A percentile compares a stretch with the other conserved stretches of the same genome.
Evolutionary conservation across 2,888 invertebrate genomes (phyloP).

Genomic region (Cylloceria caligata): DNA sequence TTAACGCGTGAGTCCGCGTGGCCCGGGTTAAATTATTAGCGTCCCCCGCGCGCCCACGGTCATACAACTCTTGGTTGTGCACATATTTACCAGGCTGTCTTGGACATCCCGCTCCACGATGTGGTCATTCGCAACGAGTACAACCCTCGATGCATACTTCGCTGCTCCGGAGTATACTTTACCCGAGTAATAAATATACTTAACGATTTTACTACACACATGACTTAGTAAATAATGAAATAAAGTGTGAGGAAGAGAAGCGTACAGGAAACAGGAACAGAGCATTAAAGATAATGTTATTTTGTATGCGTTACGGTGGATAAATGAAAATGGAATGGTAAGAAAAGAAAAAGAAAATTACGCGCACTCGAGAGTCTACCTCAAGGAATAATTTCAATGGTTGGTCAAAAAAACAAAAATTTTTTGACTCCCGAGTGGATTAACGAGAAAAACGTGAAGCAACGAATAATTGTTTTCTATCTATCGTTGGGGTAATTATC

Average conservation of each 20-base stretch:
- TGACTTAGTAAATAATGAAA: conserved; percentile 67
- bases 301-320: background rate
- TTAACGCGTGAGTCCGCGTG: conserved; percentile 66
- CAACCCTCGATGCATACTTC: conserved; percentile 39
- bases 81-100: conserved; percentile 46
- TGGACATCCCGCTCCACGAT: conserved; percentile 22
- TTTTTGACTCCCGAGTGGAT: background rate
- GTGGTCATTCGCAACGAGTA: conserved; percentile 43
- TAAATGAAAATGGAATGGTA: background rate
- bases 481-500: no score
- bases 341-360: background rate
- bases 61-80: conserved; percentile 45
- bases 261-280: conserved; percentile 4
- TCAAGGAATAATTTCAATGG: background rate
- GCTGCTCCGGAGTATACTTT: conserved; percentile 50
- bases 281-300: conserved; percentile 15
- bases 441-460: no score
- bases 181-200: conserved; percentile 60
- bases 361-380: no score
- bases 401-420: background rate
- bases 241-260: conserved; percentile 43
- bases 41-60: conserved; percentile 54
- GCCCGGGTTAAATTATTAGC: conserved; percentile 67
- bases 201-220: conserved; percentile 57
- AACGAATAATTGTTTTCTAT: no score